Conservation (phyloP, 2,888 invertebrate genomes). For the Himalopsyche japonica region DNA sequence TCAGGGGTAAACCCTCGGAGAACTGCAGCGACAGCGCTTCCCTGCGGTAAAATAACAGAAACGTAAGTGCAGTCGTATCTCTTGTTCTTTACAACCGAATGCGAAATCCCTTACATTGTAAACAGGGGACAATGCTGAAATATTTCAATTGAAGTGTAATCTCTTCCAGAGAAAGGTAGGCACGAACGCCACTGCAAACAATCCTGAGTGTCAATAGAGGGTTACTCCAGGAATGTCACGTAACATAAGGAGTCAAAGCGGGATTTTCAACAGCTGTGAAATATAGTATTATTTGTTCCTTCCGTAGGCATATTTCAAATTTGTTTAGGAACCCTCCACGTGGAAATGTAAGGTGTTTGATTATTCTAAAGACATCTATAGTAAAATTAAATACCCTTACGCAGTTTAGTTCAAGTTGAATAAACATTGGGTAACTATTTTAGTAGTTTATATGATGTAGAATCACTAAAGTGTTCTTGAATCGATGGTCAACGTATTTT, state of each 20-base stretch:
- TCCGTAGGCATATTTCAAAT: not conserved
- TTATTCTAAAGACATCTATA: too few relatives aligned
- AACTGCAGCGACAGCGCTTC: not conserved
- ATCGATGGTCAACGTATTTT: too few relatives aligned
- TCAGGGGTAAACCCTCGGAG: not conserved
- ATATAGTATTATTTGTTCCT: not conserved
- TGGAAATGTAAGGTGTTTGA: too few relatives aligned
- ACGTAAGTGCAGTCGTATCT: not conserved
- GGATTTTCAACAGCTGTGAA: not conserved
- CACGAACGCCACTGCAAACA: slow-evolving; percentile 32
- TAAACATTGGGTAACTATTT: too few relatives aligned
- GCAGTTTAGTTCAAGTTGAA: too few relatives aligned
- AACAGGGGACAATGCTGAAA: slow-evolving; percentile 24
- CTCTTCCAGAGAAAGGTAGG: slow-evolving; percentile 16
- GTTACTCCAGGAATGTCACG: slow-evolving; percentile 18
- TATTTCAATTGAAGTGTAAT: slow-evolving; percentile 37
- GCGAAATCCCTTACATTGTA: slow-evolving; percentile 23
- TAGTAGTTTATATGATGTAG: too few relatives aligned
- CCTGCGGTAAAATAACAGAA: not conserved
- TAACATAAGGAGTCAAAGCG: slow-evolving; percentile 1
- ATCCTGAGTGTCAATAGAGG: slow-evolving; percentile 18
- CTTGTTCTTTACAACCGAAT: not conserved
- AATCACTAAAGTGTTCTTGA: too few relatives aligned
- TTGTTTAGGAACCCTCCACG: too few relatives aligned
- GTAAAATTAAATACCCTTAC: too few relatives aligned